A percentile compares a stretch with the other conserved stretches of the same genome.
Conservation (phyloP, 1,140 invertebrate species). For the Drosophila pseudoananassae region DNA sequence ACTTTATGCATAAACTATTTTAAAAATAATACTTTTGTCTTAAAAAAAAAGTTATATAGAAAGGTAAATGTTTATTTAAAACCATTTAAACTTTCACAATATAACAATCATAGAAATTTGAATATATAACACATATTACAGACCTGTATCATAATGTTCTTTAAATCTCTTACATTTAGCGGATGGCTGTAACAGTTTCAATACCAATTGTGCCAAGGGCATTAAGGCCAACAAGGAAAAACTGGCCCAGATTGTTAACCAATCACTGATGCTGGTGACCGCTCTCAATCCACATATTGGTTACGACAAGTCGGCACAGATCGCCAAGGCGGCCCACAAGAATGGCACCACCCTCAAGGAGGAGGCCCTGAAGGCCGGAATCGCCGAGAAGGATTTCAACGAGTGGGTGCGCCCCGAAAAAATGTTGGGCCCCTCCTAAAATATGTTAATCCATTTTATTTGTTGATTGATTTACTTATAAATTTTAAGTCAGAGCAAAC, state of each 20-base stretch:
- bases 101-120: no score
- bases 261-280: slow-evolving; percentile 99
- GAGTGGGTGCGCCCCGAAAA: slow-evolving; percentile 96
- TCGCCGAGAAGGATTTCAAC: slow-evolving; percentile 95
- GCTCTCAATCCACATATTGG: slow-evolving; percentile 99
- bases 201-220: slow-evolving; percentile 95
- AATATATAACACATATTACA: no score
- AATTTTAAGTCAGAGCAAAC: slow-evolving; percentile 20
- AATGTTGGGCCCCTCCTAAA: slow-evolving; percentile 96
- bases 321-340: slow-evolving; percentile 98
- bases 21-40: no score
- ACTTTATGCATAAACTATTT: no score
- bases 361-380: slow-evolving; percentile 94
- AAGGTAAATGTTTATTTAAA: no score
- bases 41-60: no score
- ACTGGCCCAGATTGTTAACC: slow-evolving; percentile 93
- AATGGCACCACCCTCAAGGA: slow-evolving; percentile 95
- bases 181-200: slow-evolving; percentile 93
- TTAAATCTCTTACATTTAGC: slow-evolving; percentile 64
- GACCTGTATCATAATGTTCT: not conserved
- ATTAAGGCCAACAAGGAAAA: slow-evolving; percentile 93
- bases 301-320: slow-evolving; percentile 97
- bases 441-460: not conserved
- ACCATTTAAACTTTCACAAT: no score
- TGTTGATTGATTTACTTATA: slow-evolving; percentile 3